Evolutionary conservation across 2,797 vertebrate genomes (phyloP).

Genomic region (Crenichthys baileyi): DNA sequence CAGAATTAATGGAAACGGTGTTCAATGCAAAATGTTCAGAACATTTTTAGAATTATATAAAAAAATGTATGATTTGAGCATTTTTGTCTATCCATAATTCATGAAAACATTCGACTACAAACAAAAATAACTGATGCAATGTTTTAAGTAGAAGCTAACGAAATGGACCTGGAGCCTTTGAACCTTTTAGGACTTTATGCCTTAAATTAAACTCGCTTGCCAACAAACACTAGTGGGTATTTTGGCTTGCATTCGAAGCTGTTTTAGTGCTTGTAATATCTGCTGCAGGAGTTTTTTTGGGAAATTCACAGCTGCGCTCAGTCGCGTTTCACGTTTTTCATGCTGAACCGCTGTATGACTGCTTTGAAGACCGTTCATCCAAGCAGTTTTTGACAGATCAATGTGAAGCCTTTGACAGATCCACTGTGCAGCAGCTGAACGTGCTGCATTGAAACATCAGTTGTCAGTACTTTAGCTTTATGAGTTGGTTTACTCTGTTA

Average conservation of each 20-base stretch:
- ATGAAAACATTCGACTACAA: background rate
- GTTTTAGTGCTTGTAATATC: constrained; percentile 6
- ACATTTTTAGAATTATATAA: background rate
- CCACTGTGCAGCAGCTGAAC: constrained; percentile 4
- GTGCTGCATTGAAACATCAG: constrained; percentile 11
- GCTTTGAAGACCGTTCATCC: background rate
- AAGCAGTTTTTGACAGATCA: constrained; percentile 1
- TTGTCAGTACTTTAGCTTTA: constrained; percentile 16
- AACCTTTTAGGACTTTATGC: constrained; percentile 45
- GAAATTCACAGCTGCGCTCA: background rate
- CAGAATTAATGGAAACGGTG: background rate
- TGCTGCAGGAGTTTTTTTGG: background rate
- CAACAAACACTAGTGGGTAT: constrained; percentile 3
- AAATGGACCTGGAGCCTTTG: background rate
- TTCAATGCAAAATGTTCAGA: background rate
- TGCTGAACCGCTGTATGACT: background rate
- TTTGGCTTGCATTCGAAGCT: constrained; percentile 9
- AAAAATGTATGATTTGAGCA: background rate
- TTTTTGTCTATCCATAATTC: background rate
- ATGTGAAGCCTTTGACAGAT: background rate
- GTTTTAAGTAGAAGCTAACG: too few species aligned
- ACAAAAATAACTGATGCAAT: background rate
- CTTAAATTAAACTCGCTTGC: constrained; percentile 50
- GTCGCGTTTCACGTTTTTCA: constrained; percentile 6
- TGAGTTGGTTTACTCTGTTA: constrained; percentile 11